These are phyloP conservation scores for Bilobella aurantiaca DNA, from an alignment of 1,140 invertebrate genomes.

Conservation along the genomic window DNA sequence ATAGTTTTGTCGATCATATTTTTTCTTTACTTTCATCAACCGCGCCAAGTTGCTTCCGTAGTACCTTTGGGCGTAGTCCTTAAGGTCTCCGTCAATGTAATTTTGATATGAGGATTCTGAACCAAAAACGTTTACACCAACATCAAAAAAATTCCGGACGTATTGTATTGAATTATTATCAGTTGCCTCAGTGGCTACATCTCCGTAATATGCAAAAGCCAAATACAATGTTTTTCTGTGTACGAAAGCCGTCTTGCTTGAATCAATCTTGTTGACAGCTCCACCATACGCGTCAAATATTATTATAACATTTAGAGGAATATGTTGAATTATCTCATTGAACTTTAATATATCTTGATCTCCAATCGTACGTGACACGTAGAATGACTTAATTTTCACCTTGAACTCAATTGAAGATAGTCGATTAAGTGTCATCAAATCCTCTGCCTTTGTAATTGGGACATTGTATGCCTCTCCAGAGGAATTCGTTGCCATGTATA, in stretches of 20 bases:
- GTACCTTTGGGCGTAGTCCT: neutral
- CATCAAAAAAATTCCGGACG: neutral
- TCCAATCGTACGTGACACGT: neutral
- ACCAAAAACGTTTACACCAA: neutral
- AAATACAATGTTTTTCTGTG: neutral
- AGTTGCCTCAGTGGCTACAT: neutral
- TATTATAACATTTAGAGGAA: neutral
- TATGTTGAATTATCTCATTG: neutral
- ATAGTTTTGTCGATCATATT: slow-evolving; percentile 2
- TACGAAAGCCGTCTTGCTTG: neutral
- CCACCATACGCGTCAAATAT: neutral
- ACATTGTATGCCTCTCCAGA: too few species aligned
- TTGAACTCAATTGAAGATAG: too few species aligned
- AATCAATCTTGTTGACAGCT: neutral
- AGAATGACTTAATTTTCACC: too few species aligned
- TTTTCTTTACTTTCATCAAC: neutral
- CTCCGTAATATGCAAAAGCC: neutral
- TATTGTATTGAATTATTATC: neutral
- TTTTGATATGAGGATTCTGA: neutral
- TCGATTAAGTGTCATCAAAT: too few species aligned
- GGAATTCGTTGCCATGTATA: too few species aligned
- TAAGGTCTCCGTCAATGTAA: neutral
- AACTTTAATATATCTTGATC: neutral
- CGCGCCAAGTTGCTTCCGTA: neutral
- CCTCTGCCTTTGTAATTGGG: too few species aligned